Percentiles rank a stretch among this genome's conserved stretches.
Conservation (phyloP, 2,888 invertebrate genomes). For the Helleia helle region DNA sequence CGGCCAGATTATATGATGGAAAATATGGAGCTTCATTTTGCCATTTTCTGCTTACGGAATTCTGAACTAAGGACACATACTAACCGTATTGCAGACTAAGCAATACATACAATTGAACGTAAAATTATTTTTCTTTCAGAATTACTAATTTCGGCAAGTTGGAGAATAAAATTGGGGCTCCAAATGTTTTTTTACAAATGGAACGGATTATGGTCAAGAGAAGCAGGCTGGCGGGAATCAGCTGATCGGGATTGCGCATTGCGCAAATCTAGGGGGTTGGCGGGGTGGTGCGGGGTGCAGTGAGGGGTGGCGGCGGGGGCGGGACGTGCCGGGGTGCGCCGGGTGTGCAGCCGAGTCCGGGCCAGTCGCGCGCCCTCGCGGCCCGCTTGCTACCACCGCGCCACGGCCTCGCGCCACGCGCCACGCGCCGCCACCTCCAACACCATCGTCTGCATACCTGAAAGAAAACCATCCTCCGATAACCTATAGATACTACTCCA, state of each 20-base stretch:
- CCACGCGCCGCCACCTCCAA: constrained; percentile 21
- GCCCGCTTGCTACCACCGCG: constrained; percentile 33
- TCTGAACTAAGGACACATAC: no score
- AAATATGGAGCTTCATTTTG: no score
- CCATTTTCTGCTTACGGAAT: no score
- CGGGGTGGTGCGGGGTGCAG: constrained; percentile 23
- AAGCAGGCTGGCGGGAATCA: constrained; percentile 68
- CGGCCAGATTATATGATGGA: no score
- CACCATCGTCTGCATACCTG: constrained; percentile 25
- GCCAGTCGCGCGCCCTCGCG: constrained; percentile 38
- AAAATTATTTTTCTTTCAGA: no score
- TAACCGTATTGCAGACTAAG: no score
- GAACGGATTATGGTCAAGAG: constrained; percentile 27
- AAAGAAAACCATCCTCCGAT: constrained; percentile 28
- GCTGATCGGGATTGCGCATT: constrained; percentile 71
- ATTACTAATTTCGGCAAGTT: no score
- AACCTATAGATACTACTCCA: constrained; percentile 17
- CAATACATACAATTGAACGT: no score
- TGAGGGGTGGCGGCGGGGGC: constrained; percentile 25
- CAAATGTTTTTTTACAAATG: constrained; percentile 5
- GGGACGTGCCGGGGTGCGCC: constrained; percentile 34
- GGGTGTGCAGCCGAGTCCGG: constrained; percentile 28
- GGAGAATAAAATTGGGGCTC: no score
- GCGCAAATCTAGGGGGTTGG: constrained; percentile 60
- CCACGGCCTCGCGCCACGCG: constrained; percentile 28